These are phyloP conservation scores for Vanessa tameamea DNA, from an alignment of 1,140 invertebrate species.

Conservation along the genomic window DNA sequence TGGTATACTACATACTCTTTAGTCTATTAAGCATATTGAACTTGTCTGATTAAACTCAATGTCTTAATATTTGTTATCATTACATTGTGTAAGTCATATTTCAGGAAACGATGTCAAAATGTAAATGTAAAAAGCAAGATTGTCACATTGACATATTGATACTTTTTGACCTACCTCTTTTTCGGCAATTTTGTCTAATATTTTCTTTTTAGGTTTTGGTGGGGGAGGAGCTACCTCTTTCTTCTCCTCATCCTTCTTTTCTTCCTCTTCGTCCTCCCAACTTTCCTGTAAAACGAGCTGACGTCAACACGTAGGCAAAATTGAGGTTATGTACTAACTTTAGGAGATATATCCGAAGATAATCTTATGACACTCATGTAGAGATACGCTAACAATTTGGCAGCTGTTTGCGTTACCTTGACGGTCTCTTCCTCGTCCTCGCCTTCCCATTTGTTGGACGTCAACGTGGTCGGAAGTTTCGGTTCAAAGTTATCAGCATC, in stretches of 20 bases:
- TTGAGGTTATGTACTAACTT: conserved; percentile 66
- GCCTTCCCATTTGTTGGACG: conserved; percentile 91
- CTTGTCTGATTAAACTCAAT: not conserved
- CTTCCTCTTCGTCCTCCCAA: conserved; percentile 93
- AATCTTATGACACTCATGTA: not conserved
- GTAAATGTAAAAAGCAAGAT: conserved; percentile 5
- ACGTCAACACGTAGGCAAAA: conserved; percentile 70
- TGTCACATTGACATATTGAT: conserved; percentile 23
- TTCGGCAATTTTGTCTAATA: conserved; percentile 88
- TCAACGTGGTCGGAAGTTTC: conserved; percentile 77
- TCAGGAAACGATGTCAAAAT: not conserved
- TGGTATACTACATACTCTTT: too few species aligned
- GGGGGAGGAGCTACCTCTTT: conserved; percentile 71
- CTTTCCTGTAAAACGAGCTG: conserved; percentile 84
- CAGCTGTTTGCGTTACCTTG: conserved; percentile 83
- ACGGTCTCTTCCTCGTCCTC: conserved; percentile 93
- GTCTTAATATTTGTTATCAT: not conserved
- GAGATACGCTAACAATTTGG: conserved; percentile 45
- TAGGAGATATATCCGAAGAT: not conserved
- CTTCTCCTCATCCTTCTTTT: conserved; percentile 82
- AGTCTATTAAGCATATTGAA: too few species aligned
- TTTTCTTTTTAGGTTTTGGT: conserved; percentile 85
- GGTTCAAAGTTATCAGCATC: conserved; percentile 80
- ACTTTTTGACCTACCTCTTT: conserved; percentile 83
- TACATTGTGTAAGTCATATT: too few species aligned